Conservation (phyloP, 2,113 vertebrate species). For the Tonatia bakeri region DNA sequence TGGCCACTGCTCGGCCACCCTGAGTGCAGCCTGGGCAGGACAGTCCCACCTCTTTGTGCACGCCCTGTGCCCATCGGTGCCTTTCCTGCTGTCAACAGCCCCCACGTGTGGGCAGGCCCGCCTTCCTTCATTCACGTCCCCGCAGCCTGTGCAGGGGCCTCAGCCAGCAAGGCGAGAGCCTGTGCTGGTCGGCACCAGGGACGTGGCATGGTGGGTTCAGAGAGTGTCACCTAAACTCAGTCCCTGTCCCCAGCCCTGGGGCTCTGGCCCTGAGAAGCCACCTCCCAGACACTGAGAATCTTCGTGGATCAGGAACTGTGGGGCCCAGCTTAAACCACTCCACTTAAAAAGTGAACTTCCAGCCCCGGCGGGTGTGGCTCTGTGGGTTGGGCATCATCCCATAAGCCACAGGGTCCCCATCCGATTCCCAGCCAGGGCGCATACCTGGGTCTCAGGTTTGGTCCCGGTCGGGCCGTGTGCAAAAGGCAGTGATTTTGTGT, state of each 20-base stretch:
- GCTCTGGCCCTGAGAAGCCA: neutral
- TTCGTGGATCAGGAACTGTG: neutral
- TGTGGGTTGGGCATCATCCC: too few species aligned
- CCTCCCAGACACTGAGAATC: rapidly evolving
- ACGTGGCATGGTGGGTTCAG: rapidly evolving
- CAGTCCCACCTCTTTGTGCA: rapidly evolving
- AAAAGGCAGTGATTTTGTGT: too few species aligned
- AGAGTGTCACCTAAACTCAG: rapidly evolving
- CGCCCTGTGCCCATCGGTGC: neutral
- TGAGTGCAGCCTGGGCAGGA: neutral
- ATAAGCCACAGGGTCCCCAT: too few species aligned
- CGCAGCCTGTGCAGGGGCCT: neutral
- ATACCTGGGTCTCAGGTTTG: too few species aligned
- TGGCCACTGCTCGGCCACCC: rapidly evolving
- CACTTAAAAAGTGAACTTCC: neutral
- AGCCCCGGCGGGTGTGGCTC: too few species aligned
- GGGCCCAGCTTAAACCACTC: neutral
- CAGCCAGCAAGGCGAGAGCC: neutral
- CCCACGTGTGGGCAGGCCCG: rapidly evolving
- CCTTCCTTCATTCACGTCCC: neutral
- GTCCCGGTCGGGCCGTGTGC: too few species aligned
- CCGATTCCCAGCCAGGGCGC: too few species aligned
- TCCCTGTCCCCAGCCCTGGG: neutral
- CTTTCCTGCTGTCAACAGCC: neutral
- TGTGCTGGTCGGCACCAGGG: neutral